phyloP scores from a whole-genome alignment of 1,140 invertebrate species.

The Drosophila arawakana region DNA sequence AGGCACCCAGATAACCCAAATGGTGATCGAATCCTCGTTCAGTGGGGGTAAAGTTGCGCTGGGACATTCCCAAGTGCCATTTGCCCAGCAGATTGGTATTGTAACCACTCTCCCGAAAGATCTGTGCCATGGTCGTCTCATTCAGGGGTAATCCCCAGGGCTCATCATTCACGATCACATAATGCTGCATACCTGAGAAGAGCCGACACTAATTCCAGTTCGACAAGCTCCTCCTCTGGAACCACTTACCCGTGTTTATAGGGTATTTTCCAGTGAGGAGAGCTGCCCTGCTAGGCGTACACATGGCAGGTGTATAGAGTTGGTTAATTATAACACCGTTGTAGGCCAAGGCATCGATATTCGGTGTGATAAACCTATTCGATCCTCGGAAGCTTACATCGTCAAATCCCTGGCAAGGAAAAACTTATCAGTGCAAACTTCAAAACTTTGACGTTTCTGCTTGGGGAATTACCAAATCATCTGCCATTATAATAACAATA shows the following conservation, averaged over 20 bases:
- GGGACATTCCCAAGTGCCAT: slow-evolving; percentile 93
- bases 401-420: slow-evolving; percentile 89
- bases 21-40: slow-evolving; percentile 92
- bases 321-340: slow-evolving; percentile 91
- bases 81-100: slow-evolving; percentile 93
- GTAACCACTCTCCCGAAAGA: slow-evolving; percentile 91
- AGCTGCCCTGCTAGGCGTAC: slow-evolving; percentile 91
- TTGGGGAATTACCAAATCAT: slow-evolving; percentile 85
- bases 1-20: slow-evolving; percentile 92
- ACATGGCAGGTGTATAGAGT: slow-evolving; percentile 91
- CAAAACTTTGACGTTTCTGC: background rate
- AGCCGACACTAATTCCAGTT: background rate
- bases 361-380: slow-evolving; percentile 92
- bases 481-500: slow-evolving; percentile 86
- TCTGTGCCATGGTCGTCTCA: slow-evolving; percentile 91
- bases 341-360: slow-evolving; percentile 92
- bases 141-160: slow-evolving; percentile 90
- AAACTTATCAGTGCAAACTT: slow-evolving; percentile 6
- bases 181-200: slow-evolving; percentile 90
- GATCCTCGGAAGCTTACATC: slow-evolving; percentile 96
- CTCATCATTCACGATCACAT: slow-evolving; percentile 89
- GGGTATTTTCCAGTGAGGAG: slow-evolving; percentile 94
- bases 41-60: slow-evolving; percentile 90
- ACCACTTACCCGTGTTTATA: slow-evolving; percentile 88
- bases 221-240: background rate